Evolutionary conservation across 2,113 vertebrate species (phyloP).

Genomic region (Oryzias celebensis): DNA sequence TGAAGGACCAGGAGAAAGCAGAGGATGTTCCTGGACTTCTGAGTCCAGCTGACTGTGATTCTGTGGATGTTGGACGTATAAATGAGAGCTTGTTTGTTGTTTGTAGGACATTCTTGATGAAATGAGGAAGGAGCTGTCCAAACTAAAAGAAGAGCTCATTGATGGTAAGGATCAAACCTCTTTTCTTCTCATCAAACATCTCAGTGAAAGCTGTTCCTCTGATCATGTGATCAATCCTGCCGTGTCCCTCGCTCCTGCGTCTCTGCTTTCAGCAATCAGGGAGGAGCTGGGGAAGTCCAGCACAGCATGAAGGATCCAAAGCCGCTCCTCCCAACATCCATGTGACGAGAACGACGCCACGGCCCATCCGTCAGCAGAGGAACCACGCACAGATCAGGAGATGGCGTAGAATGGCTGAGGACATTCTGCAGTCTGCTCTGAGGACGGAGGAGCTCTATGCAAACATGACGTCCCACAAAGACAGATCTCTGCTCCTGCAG

Average conservation of each 20-base stretch:
- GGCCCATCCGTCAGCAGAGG: too few relatives aligned
- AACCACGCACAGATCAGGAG: constrained; percentile 74
- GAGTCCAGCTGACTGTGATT: background rate
- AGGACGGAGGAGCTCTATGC: constrained; percentile 73
- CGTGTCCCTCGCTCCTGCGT: constrained; percentile 14
- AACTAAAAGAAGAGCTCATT: constrained; percentile 98
- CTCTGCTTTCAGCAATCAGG: constrained; percentile 86
- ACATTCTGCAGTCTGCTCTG: too few relatives aligned
- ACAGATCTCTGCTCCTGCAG: too few relatives aligned
- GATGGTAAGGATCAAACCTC: constrained; percentile 82
- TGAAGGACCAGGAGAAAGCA: too few relatives aligned
- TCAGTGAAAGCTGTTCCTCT: too few relatives aligned
- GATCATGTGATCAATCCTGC: too few relatives aligned
- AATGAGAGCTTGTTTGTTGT: constrained; percentile 4
- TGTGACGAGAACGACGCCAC: constrained; percentile 62
- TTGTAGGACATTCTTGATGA: constrained; percentile 96
- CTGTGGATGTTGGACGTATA: background rate
- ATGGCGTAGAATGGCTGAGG: constrained; percentile 6
- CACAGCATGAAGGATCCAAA: constrained; percentile 83
- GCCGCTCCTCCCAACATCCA: constrained; percentile 57
- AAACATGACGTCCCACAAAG: constrained; percentile 66
- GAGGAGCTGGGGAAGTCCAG: constrained; percentile 96
- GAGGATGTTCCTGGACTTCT: background rate
- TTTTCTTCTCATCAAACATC: too few relatives aligned
- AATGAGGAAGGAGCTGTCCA: constrained; percentile 97